Conservation (phyloP, 2,113 vertebrate species). For the Mesoclemmys tuberculata region DNA sequence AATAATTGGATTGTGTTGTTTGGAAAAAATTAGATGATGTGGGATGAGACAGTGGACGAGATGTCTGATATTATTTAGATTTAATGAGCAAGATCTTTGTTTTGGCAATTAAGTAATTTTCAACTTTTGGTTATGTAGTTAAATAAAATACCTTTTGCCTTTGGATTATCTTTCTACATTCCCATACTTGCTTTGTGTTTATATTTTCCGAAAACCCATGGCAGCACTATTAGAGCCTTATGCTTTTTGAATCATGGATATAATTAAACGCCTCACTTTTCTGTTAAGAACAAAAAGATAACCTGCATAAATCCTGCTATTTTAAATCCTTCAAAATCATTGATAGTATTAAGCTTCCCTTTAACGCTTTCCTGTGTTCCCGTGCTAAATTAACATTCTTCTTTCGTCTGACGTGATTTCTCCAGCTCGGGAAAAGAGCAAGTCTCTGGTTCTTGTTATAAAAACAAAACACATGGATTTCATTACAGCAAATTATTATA, state of each 20-base stretch:
- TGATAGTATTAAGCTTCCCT: background rate
- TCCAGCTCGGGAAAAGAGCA: background rate
- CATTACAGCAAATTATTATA: conserved; percentile 65
- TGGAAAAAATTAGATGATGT: conserved; percentile 17
- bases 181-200: background rate
- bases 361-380: accelerated
- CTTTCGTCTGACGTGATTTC: background rate
- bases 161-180: background rate
- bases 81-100: conserved; percentile 47
- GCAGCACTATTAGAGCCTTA: background rate
- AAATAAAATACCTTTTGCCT: no score
- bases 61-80: conserved; percentile 48
- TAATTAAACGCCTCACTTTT: background rate
- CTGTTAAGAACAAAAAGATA: background rate
- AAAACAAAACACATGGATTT: conserved; percentile 44
- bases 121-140: conserved; percentile 25
- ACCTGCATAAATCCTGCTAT: no score
- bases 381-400: conserved; percentile 12
- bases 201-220: background rate
- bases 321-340: background rate
- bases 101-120: conserved; percentile 68
- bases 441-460: conserved; percentile 18
- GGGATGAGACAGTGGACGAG: conserved; percentile 55
- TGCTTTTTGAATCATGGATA: background rate
- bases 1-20: background rate